Conservation (phyloP, 2,113 vertebrate species). For the Burhinus oedicnemus region DNA sequence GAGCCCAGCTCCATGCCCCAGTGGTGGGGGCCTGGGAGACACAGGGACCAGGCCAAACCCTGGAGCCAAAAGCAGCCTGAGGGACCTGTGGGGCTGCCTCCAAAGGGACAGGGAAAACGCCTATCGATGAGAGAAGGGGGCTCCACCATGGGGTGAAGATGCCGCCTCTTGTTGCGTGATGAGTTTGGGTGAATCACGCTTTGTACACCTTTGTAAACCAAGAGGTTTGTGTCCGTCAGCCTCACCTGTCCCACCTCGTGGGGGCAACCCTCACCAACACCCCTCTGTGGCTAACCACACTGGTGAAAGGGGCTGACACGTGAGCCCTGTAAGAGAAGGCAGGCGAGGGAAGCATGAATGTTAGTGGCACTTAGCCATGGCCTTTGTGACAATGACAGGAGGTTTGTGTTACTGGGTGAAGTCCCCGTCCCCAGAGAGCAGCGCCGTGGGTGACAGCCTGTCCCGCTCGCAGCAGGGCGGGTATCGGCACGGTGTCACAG, state of each 20-base stretch:
- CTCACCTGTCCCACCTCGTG: fast-evolving
- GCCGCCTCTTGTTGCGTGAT: fast-evolving
- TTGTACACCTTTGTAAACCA: background rate
- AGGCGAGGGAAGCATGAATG: fast-evolving
- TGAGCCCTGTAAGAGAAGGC: background rate
- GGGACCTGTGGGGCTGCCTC: background rate
- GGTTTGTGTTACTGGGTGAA: background rate
- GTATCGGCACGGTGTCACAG: background rate
- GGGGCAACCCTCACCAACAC: background rate
- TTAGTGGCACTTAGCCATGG: fast-evolving
- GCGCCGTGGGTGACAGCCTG: background rate
- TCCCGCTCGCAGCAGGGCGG: background rate
- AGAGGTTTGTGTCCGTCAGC: background rate
- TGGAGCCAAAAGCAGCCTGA: background rate
- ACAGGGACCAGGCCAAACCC: background rate
- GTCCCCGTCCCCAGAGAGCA: background rate
- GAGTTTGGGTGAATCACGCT: background rate
- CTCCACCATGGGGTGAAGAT: background rate
- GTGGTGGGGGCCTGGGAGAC: too few species aligned
- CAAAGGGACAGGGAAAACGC: background rate
- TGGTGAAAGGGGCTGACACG: fast-evolving
- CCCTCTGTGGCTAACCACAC: fast-evolving
- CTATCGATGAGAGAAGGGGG: background rate
- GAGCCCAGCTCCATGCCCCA: background rate
- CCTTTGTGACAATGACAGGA: fast-evolving